Evolutionary conservation across 2,888 invertebrate species (phyloP).

Genomic region (Listrodromus nycthemerus): DNA sequence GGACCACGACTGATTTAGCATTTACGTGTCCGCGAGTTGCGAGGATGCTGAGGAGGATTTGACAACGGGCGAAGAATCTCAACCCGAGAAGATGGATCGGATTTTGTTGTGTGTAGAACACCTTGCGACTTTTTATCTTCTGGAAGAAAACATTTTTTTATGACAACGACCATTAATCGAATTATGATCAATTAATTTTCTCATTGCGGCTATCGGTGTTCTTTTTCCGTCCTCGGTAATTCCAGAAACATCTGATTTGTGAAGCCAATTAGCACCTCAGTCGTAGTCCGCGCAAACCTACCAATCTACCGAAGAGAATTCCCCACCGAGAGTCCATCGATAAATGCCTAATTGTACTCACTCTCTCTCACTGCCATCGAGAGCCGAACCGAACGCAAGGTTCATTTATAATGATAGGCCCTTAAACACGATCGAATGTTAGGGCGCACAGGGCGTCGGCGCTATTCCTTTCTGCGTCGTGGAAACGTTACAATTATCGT

Average conservation of each 20-base stretch:
- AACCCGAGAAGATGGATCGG: conserved; percentile 43
- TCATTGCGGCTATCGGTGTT: not conserved
- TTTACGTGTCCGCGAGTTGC: conserved; percentile 56
- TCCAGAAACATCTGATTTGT: conserved; percentile 10
- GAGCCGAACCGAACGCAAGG: conserved; percentile 36
- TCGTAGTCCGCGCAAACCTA: conserved; percentile 67
- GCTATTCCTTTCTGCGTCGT: conserved; percentile 53
- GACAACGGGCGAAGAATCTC: conserved; percentile 14
- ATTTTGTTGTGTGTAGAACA: conserved; percentile 25
- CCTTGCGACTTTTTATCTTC: conserved; percentile 12
- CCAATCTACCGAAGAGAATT: conserved; percentile 77
- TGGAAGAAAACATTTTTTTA: not conserved
- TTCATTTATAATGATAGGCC: conserved; percentile 66
- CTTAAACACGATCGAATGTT: conserved; percentile 57
- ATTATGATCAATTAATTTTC: not conserved
- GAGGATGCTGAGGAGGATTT: conserved; percentile 29
- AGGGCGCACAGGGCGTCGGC: conserved; percentile 58
- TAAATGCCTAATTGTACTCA: conserved; percentile 79
- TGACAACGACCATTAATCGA: not conserved
- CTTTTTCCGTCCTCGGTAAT: not conserved
- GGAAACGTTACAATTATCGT: conserved; percentile 66
- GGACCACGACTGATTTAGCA: conserved; percentile 75
- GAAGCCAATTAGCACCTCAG: conserved; percentile 77
- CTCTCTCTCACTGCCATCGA: conserved; percentile 12
- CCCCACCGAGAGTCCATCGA: conserved; percentile 74